Percentiles rank a stretch among this genome's conserved stretches.
These are phyloP conservation scores for Uropetala carovei DNA, from an alignment of 2,888 invertebrate genomes.

Conservation along the genomic window DNA sequence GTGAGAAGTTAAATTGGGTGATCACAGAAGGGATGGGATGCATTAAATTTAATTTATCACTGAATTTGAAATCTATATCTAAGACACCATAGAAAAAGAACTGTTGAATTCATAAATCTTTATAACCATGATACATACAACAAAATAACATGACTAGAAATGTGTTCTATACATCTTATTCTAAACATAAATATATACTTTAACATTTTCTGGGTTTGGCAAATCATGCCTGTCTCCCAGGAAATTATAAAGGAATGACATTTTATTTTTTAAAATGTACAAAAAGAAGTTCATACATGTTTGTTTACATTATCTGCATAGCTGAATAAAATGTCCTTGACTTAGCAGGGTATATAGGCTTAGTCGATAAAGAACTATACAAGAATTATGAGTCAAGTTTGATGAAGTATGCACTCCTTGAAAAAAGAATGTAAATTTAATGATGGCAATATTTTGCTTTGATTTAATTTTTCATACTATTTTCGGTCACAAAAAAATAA, in stretches of 20 bases:
- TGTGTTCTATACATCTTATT: constrained; percentile 9
- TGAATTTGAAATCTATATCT: not conserved
- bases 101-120: constrained; percentile 27
- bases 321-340: not conserved
- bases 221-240: not conserved
- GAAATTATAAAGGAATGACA: constrained; percentile 28
- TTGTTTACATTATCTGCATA: not conserved
- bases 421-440: not conserved
- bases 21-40: too few relatives aligned
- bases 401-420: not conserved
- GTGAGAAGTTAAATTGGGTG: too few relatives aligned
- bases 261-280: not conserved
- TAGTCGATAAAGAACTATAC: not conserved
- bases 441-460: not conserved
- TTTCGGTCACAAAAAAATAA: not conserved
- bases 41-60: too few relatives aligned
- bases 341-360: not conserved
- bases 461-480: not conserved
- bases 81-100: not conserved
- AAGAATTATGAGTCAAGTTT: too few relatives aligned
- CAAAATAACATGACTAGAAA: constrained; percentile 32
- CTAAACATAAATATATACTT: constrained; percentile 33
- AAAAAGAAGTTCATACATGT: not conserved
- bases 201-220: constrained; percentile 11
- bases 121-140: constrained; percentile 32